Evolutionary conservation across 2,888 invertebrate species (phyloP), one percentile per base, ranked within the genome.

Genomic region (Cephus sareptanus): DNA sequence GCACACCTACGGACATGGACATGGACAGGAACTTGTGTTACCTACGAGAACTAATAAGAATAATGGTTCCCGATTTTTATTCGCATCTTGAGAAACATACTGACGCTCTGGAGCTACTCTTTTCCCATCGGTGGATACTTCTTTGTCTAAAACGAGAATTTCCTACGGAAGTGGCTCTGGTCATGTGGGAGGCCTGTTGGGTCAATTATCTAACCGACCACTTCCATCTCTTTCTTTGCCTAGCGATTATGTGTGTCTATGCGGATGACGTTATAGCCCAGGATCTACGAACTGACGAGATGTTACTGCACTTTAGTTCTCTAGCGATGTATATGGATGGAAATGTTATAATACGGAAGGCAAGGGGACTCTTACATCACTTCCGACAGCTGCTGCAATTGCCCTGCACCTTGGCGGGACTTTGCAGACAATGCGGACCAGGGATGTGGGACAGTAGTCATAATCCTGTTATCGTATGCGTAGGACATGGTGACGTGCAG

Each of bases 181-280:
- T 96, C 56, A 98, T 98, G 96, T 98, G 98, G 98, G 98, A 98
- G 92, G 96, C 98, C 3, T 99, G 98, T 92, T 99, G 99, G 99
- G 96, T 98, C 0, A 98, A 98, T 92, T 98, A 98, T 92, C 95
- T 98, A 89, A 98, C 98, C 0, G 97, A 98, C 91, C 98, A 98
- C 92, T 99, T 99, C 92, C 98, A 99, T 90, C 93, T 99, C 87
- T 99, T 99, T 92, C 94, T 99, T 78, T 98, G 98, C 89, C 94
- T 98, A 85, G 97, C 98, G 77, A 98, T 99, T 87, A 96, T 98
- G 81, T 96, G 96, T 70, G 97, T 98, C 40, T 99, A 98, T 90
- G 96, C 96, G 4, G 97, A 97, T 88, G 98, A 98, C 92, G 97
- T 98, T 77, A 96, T 98, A 82, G 96, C 97, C 56, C 98, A 98